Percentiles rank a stretch among this genome's conserved stretches.
These are phyloP conservation scores for Drosophila sordidapex DNA, from an alignment of 2,888 invertebrate species.

Conservation along the genomic window DNA sequence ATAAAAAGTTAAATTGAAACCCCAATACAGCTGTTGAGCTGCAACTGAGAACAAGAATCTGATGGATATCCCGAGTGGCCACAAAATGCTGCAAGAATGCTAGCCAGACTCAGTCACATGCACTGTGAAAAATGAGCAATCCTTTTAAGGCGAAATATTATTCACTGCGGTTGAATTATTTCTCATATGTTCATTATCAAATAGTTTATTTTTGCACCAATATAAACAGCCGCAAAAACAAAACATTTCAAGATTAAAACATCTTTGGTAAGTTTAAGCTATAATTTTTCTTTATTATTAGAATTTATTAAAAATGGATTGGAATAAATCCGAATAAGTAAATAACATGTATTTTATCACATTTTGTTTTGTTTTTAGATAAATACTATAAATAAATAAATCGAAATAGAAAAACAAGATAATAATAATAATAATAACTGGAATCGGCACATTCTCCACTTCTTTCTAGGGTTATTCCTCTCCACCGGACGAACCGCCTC, in stretches of 20 bases:
- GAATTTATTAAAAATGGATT: too few relatives aligned
- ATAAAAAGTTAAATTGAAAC: too few relatives aligned
- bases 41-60: too few relatives aligned
- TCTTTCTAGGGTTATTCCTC: slow-evolving; percentile 85
- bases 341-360: too few relatives aligned
- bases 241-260: too few relatives aligned
- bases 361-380: too few relatives aligned
- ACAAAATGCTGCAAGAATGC: neutral
- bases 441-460: slow-evolving; percentile 74
- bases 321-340: too few relatives aligned
- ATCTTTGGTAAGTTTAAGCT: too few relatives aligned
- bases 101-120: neutral
- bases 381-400: too few relatives aligned
- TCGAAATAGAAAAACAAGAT: too few relatives aligned
- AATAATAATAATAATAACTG: neutral
- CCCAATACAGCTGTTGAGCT: too few relatives aligned
- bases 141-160: neutral
- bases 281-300: too few relatives aligned
- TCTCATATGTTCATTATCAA: neutral
- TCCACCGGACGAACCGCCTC: slow-evolving; percentile 91
- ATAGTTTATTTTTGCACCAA: neutral
- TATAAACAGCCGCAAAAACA: neutral
- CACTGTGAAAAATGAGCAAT: neutral
- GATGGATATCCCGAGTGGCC: neutral
- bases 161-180: neutral